Base-by-base conservation (phyloP, 2,888 invertebrate species). In the Drosophila subquinaria region DNA sequence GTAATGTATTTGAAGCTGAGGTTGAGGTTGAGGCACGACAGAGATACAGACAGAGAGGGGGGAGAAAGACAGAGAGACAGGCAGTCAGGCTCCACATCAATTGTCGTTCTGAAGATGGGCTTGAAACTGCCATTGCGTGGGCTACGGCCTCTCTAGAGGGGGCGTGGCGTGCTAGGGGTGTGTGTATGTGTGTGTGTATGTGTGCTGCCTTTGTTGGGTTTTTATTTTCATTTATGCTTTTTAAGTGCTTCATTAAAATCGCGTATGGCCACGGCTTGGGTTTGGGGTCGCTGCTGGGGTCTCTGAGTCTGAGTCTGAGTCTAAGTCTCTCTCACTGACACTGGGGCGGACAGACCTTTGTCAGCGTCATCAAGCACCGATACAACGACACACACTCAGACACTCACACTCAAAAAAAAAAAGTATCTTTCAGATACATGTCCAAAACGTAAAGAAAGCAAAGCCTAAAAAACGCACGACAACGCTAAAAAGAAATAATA, bases 181-280 rank as follows among this genome's bases (percentile, higher is more conserved):
- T 48, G 66, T 27, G 45, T 61, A 52, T 65, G 69, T 74, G 66
- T 70, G 23, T 27, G 6, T 27, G 8, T 30, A 33, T 68, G 59
- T 68, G 20, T 63, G 67, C 42, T 60, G 76, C 63, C 62, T 85
- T 82, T 88, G 81, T 72, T 87, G 89, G 79, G 73, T 74, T 89
- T 83, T 84, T 84, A 88, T 90, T 90, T 88, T 89, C 80, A 88
- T 89, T 88, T 89, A 89, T 88, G 90, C 86, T 88, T 85, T 90
- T 86, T 90, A 86, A 86, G 90, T 88, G 90, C 86, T 86, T 86
- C 86, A 86, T 86, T 86, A 86, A 86, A 86, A 86, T 79, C 89
- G 87, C 87, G 87, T 88, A 90, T 76, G 78, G 75, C 74, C 55
- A 69, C 71, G 88, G 75, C 59, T 61, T 55, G 62, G 69, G 50